Base-by-base conservation (phyloP, 2,113 vertebrate genomes). In the Rissa tridactyla region DNA sequence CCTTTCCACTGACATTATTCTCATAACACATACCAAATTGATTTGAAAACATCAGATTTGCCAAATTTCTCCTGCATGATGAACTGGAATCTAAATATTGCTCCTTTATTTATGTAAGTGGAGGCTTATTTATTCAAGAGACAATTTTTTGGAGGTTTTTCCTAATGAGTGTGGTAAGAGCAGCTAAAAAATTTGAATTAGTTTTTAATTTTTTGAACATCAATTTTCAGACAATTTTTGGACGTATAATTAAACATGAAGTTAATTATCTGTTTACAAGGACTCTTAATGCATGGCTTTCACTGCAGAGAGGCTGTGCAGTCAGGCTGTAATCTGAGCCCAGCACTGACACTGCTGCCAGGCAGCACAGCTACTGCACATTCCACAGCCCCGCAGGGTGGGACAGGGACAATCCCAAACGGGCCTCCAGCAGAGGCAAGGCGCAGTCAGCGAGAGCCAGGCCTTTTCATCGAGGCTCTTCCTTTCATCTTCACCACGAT, bases 1-100 rank as follows among this genome's bases (percentile, higher is more conserved):
- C 70, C 49, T 94, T 92, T 95, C 44, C 17, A 47, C n/a, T 86
- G 46, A 93, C 68, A 18, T 95, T 86, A 94, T 78, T 95, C 75
- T 92, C 62, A 47, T 51, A 88, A n/a, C 65, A 90, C 65, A 70
- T 83, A 92, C 60, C 82, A 69, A 94, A 95, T 25, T 69, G 80
- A 91, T 94, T 69, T 93, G 70, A 96, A 95, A 96, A 68, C 46
- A 72, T 88, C 34, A 51, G 36, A 90, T 91, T 89, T 82, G 82
- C 55, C 83, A 95, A 72, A 75, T 87, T 70, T 89, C 86, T 88
- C 81, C 51, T 84, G 61, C 54, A 42, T 64, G 55, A 89, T 80
- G 54, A 52, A 84, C 29, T 44, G 34, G 29, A 88, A 36, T 68
- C 66, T 92, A 95, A 97, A 92, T 66, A 91, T 58, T 55, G 72